phyloP scores from a whole-genome alignment of 2,888 invertebrate species.

The Cistogaster globosa region DNA sequence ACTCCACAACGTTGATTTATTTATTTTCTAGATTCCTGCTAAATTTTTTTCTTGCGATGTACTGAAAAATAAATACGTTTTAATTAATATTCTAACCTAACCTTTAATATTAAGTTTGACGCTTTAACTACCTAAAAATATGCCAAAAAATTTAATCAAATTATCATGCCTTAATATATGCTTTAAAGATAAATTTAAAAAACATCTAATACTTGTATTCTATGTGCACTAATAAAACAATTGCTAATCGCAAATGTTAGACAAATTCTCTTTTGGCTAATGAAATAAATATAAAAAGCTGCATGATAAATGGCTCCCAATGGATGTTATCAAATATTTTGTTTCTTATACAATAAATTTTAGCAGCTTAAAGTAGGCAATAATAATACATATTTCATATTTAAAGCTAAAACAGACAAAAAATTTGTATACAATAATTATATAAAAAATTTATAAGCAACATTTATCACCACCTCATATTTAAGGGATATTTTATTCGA shows the following conservation, averaged over 20 bases:
- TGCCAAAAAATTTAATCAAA: neutral
- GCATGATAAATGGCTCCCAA: constrained; percentile 52
- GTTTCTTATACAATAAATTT: neutral
- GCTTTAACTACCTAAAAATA: neutral
- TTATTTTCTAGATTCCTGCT: too few relatives aligned
- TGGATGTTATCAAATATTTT: constrained; percentile 39
- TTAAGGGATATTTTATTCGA: neutral
- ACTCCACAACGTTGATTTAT: too few relatives aligned
- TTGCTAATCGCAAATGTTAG: neutral
- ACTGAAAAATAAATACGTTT: too few relatives aligned
- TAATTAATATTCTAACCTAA: too few relatives aligned
- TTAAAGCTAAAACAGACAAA: neutral
- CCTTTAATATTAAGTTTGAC: too few relatives aligned
- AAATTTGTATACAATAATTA: neutral
- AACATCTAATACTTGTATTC: neutral
- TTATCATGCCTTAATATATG: neutral
- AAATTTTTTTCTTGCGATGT: too few relatives aligned
- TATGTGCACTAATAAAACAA: constrained; percentile 1
- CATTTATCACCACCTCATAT: neutral
- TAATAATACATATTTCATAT: neutral
- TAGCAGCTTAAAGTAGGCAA: neutral
- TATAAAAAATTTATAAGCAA: neutral
- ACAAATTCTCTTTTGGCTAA: neutral
- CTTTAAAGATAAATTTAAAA: neutral
- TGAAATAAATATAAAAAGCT: neutral